Percentiles rank a stretch among this genome's conserved stretches.
Conservation (phyloP, 1,140 invertebrate species). For the Helicoverpa armigera region DNA sequence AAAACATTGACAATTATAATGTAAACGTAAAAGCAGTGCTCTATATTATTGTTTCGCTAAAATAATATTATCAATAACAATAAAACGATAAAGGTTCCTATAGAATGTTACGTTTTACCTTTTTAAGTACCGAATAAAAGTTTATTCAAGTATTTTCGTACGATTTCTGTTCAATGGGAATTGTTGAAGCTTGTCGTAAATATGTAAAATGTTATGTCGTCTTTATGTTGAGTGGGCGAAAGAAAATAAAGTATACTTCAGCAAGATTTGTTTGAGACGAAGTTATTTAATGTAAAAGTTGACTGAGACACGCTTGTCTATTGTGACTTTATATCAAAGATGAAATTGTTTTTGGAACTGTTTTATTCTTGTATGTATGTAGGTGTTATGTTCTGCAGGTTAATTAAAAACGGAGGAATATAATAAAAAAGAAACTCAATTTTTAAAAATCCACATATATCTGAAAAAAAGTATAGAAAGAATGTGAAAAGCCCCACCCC, state of each 20-base stretch:
- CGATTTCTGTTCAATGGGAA: conserved; percentile 14
- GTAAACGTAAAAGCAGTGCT: background rate
- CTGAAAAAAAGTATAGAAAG: background rate
- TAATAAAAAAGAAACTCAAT: too few relatives aligned
- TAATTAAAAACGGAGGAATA: too few relatives aligned
- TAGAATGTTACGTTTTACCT: conserved; percentile 25
- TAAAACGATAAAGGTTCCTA: conserved; percentile 10
- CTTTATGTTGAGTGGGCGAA: background rate
- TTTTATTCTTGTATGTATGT: background rate
- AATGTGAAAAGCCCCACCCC: conserved; percentile 25
- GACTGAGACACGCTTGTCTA: background rate
- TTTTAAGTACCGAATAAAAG: conserved; percentile 23
- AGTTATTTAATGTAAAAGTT: background rate
- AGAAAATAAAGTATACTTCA: conserved; percentile 3
- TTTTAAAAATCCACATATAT: too few relatives aligned
- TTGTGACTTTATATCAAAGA: background rate
- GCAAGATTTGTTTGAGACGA: background rate
- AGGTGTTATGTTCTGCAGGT: too few relatives aligned
- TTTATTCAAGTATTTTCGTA: conserved; percentile 14
- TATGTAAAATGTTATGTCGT: conserved; percentile 25
- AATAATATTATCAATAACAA: conserved; percentile 15
- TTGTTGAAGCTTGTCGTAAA: conserved; percentile 7
- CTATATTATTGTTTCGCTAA: background rate
- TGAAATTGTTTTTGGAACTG: background rate
- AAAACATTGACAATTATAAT: background rate